Percentiles rank a stretch among this genome's conserved stretches.
Evolutionary conservation across 2,888 invertebrate species (phyloP).

Genomic region (Archips xylosteana): DNA sequence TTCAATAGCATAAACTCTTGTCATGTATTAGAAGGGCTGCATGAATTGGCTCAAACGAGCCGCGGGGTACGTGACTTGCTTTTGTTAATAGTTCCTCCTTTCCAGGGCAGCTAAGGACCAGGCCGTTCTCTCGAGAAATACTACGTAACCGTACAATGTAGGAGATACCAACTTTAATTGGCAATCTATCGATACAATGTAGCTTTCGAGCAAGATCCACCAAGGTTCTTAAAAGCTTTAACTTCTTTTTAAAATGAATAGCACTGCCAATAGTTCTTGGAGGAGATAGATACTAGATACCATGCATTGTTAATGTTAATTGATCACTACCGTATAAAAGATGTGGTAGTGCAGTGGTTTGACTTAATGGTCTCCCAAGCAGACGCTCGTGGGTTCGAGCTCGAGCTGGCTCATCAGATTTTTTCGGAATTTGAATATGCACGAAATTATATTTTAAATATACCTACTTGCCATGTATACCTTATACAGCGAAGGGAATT

Average conservation of each 20-base stretch:
- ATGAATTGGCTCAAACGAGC: conserved; percentile 63
- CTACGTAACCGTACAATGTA: conserved; percentile 30
- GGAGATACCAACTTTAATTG: conserved; percentile 39
- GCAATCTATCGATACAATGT: conserved; percentile 41
- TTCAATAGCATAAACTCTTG: conserved; percentile 32
- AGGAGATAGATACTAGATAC: neutral
- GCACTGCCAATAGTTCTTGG: neutral
- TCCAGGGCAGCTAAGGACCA: conserved; percentile 49
- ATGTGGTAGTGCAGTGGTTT: no score
- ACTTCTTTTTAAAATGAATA: neutral
- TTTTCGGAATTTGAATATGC: no score
- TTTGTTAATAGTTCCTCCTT: conserved; percentile 54
- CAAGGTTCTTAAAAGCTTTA: neutral
- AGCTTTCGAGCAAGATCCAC: neutral
- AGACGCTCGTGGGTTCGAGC: no score
- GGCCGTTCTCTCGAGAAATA: conserved; percentile 34
- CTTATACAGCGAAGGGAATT: no score
- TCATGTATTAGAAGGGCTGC: conserved; percentile 42
- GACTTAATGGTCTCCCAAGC: no score
- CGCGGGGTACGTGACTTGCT: conserved; percentile 57
- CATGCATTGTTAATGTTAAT: neutral
- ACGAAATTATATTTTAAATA: no score
- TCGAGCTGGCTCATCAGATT: no score
- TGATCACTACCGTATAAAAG: neutral
- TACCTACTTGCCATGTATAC: no score